Base-by-base conservation (phyloP, 2,113 vertebrate species). In the Eudorcas thomsonii region DNA sequence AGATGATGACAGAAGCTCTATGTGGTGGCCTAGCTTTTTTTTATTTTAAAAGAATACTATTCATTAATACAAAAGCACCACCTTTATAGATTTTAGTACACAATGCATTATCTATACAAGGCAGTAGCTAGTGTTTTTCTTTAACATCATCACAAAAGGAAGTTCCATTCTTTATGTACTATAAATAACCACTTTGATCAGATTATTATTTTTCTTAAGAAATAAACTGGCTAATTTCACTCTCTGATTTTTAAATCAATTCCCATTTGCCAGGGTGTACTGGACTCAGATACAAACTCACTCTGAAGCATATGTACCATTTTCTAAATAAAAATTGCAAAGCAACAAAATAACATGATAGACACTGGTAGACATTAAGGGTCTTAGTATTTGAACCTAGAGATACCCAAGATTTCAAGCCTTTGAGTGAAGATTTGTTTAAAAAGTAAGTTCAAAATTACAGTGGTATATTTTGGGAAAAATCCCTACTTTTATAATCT, bases 261-360 rank as follows among this genome's bases (percentile, higher is more conserved):
- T 90, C 33, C 14, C 86, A 54, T 67, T 93, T 43, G 71, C n/a
- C 13, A 94, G 90, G 26, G 7, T 71, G 52, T 45, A 78, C 43
- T 89, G 33, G 64, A 62, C 91, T 94, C 45, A 92, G 36, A 92
- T 54, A 90, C 10, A 88, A 85, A 91, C 48, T 78, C 19, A 85
- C 15, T 91, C 6, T 90, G 94, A 92, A 90, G 60, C 62, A 97
- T 13, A 45, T 25, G 28, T 19, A 67, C 14, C 10, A 15, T 78
- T 96, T 92, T 91, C 71, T 94, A 93, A 91, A 91, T 96, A 96
- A 91, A 96, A 95, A 83, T 2, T 17, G 16, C 57, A 95, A 95
- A 86, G 25, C 91, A 88, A 84, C 33, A 96, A 67, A 97, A 88
- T 86, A 59, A 88, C 81, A 91, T 48, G 45, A 74, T 50, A 78